Conservation (phyloP, 2,888 invertebrate species). For the Cerceris ruficornis region DNA sequence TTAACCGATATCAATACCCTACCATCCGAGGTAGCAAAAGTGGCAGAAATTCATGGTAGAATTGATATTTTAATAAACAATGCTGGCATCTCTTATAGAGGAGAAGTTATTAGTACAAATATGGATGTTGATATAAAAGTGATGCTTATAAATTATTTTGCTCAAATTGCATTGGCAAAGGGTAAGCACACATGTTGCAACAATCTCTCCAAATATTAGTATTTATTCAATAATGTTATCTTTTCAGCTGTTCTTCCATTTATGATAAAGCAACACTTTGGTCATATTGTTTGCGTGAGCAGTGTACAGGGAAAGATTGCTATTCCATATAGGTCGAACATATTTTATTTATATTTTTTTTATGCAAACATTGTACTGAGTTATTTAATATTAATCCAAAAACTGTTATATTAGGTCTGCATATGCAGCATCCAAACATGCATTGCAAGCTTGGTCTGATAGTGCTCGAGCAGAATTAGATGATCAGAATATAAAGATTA, state of each 20-base stretch:
- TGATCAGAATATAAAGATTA: constrained; percentile 89
- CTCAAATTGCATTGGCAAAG: constrained; percentile 94
- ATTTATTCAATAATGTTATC: neutral
- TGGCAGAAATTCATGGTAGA: constrained; percentile 87
- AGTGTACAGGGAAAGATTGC: constrained; percentile 97
- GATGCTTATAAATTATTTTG: constrained; percentile 98
- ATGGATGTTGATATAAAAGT: constrained; percentile 92
- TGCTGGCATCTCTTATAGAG: constrained; percentile 93
- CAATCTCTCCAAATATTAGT: constrained; percentile 1
- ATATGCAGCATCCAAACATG: constrained; percentile 97
- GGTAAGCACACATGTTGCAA: constrained; percentile 83
- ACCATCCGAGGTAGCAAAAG: constrained; percentile 85
- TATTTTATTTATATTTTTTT: constrained; percentile 14
- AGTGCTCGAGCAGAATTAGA: constrained; percentile 93
- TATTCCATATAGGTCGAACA: constrained; percentile 87
- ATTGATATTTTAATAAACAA: constrained; percentile 97
- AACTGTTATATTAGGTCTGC: constrained; percentile 85
- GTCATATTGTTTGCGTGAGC: constrained; percentile 94
- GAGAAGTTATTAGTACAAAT: constrained; percentile 88
- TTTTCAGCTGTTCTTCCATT: constrained; percentile 90
- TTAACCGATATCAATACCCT: constrained; percentile 87
- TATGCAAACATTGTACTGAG: neutral
- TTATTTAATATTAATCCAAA: neutral
- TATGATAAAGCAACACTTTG: constrained; percentile 89
- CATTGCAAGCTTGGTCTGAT: constrained; percentile 96